Conservation (phyloP, 2,113 vertebrate species). For the Fulmarus glacialis region DNA sequence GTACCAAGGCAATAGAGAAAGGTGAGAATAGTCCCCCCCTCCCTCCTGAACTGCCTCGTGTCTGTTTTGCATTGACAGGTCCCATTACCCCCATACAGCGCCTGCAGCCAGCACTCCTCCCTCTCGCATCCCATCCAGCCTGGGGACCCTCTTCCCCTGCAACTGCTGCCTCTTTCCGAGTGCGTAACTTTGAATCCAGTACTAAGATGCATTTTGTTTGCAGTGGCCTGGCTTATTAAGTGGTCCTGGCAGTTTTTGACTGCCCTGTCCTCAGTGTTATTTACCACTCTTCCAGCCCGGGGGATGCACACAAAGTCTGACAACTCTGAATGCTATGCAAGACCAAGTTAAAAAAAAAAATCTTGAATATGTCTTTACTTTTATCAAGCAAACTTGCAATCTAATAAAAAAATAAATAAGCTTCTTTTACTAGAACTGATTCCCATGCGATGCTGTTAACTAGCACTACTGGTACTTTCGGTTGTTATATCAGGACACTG, state of each 20-base stretch:
- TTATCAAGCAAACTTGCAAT: background rate
- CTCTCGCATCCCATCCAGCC: background rate
- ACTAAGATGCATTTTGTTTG: background rate
- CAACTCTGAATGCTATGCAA: background rate
- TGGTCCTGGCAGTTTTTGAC: background rate
- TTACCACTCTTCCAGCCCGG: background rate
- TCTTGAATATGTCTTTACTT: background rate
- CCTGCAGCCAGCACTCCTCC: background rate
- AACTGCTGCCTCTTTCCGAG: background rate
- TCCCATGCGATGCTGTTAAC: background rate
- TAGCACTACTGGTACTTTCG: background rate
- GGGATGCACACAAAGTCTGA: background rate
- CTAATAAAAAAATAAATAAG: background rate
- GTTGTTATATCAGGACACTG: background rate
- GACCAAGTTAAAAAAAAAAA: background rate
- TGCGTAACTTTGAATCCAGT: fast-evolving
- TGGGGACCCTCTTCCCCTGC: background rate
- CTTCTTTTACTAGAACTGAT: background rate
- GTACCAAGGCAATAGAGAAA: background rate
- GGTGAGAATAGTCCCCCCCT: fast-evolving
- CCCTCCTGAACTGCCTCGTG: fast-evolving
- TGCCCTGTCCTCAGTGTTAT: background rate
- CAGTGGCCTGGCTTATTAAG: fast-evolving
- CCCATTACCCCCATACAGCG: fast-evolving
- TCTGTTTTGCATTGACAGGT: background rate